Evolutionary conservation across 2,797 vertebrate species (phyloP).

Genomic region (Muscicapa comitata): DNA sequence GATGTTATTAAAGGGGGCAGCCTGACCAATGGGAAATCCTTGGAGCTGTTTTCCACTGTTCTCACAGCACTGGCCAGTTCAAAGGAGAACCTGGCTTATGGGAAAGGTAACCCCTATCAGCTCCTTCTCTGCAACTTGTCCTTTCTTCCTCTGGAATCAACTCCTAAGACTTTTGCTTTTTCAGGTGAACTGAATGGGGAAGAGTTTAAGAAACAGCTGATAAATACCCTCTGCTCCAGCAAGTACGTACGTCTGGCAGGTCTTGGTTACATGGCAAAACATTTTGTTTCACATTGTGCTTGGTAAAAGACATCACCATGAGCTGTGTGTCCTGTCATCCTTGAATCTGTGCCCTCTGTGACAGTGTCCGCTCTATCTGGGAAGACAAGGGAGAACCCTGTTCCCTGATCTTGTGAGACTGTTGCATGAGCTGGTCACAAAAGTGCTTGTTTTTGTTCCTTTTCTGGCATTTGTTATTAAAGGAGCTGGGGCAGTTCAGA

Average conservation of each 20-base stretch:
- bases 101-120: slow-evolving; percentile 80
- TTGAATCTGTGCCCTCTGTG: not conserved
- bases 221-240: slow-evolving; percentile 92
- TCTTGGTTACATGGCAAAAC: not conserved
- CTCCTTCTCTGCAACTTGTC: not conserved
- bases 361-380: not conserved
- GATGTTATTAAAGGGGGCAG: slow-evolving; percentile 84
- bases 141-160: not conserved
- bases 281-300: not conserved
- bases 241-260: slow-evolving; percentile 73
- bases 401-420: not conserved
- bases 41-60: slow-evolving; percentile 93
- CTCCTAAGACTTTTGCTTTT: slow-evolving; percentile 15
- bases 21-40: slow-evolving; percentile 87
- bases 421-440: not conserved
- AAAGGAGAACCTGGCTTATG: slow-evolving; percentile 83
- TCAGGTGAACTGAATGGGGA: slow-evolving; percentile 90
- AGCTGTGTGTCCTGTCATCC: not conserved
- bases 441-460: not conserved
- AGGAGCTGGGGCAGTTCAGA: not conserved
- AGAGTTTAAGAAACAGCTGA: slow-evolving; percentile 93
- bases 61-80: slow-evolving; percentile 83
- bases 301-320: not conserved
- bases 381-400: not conserved
- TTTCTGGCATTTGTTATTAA: not conserved